Evolutionary conservation across 2,797 vertebrate genomes (phyloP).

Genomic region (Psittacula derbiana): DNA sequence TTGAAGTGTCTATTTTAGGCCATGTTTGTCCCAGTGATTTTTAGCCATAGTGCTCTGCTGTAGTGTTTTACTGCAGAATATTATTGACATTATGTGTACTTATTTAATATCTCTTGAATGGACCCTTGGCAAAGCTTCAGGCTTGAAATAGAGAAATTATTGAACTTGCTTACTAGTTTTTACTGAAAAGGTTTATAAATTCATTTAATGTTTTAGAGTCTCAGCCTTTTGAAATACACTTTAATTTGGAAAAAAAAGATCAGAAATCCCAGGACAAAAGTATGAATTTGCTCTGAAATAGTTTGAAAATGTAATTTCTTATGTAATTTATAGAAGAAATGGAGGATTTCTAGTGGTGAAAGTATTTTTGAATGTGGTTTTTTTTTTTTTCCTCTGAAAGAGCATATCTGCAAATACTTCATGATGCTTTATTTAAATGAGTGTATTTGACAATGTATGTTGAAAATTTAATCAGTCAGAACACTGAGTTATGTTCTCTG

Average conservation of each 20-base stretch:
- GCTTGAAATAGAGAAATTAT: not conserved
- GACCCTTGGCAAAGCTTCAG: not conserved
- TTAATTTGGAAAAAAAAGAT: not conserved
- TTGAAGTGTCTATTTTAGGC: not conserved
- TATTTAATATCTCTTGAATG: not conserved
- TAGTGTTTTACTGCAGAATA: not conserved
- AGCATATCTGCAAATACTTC: not conserved
- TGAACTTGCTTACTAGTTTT: not conserved
- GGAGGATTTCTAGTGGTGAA: not conserved
- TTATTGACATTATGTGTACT: not conserved
- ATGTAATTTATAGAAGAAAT: not conserved
- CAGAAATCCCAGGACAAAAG: not conserved
- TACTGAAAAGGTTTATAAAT: not conserved
- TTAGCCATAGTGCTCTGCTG: not conserved
- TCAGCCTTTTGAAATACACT: not conserved
- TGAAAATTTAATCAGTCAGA: not conserved
- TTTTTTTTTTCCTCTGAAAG: not conserved
- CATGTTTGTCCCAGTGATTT: not conserved
- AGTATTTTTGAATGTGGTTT: not conserved
- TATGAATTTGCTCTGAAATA: not conserved
- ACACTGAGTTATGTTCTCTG: not conserved
- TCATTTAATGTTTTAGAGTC: not conserved
- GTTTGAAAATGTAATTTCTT: not conserved
- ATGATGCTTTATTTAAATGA: not conserved
- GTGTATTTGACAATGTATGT: not conserved